Percentiles rank a stretch among this genome's conserved stretches.
Conservation (phyloP, 92 coral and sea anemone genomes). For the Isaurus tuberculatus region DNA sequence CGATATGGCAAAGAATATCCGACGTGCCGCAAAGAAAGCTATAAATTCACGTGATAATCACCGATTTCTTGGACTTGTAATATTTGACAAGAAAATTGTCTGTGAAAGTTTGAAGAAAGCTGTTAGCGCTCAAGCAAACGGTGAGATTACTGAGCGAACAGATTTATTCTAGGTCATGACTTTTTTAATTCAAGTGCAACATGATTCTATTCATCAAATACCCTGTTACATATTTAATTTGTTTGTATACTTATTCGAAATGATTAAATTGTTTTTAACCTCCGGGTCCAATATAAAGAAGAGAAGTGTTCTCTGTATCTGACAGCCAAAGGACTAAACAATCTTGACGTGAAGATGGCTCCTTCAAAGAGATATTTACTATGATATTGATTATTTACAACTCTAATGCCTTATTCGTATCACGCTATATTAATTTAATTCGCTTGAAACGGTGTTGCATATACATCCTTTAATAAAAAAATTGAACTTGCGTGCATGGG, state of each 20-base stretch:
- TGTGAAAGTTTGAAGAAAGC: slow-evolving; percentile 72
- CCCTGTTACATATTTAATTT: not conserved
- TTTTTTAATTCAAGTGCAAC: no score
- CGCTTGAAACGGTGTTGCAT: not conserved
- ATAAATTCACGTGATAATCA: slow-evolving; percentile 80
- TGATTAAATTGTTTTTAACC: not conserved
- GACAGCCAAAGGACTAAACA: no score
- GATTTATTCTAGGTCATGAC: not conserved
- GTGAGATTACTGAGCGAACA: slow-evolving; percentile 40
- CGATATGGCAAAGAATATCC: slow-evolving; percentile 73
- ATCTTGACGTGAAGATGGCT: no score
- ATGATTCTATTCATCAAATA: no score
- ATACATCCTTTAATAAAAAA: no score
- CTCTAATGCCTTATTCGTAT: no score
- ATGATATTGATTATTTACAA: no score
- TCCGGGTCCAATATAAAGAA: not conserved
- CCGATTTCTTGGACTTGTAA: slow-evolving; percentile 73
- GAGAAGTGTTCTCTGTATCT: no score
- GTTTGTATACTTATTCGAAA: not conserved
- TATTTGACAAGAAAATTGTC: slow-evolving; percentile 82
- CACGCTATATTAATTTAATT: not conserved
- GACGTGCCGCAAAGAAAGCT: slow-evolving; percentile 80
- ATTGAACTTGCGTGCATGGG: no score
- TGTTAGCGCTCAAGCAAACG: slow-evolving; percentile 60
- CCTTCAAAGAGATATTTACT: no score